Base-by-base conservation (phyloP, 2,888 invertebrate genomes). In the Hydropsyche betteni region DNA sequence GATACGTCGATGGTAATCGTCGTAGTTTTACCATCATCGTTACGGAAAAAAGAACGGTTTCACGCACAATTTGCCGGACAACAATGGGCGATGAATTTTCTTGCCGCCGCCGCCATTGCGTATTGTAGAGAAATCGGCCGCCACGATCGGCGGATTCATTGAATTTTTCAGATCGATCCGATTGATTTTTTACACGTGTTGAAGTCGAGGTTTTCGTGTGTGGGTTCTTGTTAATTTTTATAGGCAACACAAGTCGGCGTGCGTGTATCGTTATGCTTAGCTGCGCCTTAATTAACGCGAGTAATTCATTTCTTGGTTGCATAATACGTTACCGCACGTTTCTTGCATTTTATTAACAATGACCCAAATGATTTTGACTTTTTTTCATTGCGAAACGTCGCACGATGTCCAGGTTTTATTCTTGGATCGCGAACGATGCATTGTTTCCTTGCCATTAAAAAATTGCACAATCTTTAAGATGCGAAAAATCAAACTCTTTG, bases 281-380 rank as follows among this genome's bases (percentile, higher is more conserved):
- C 68, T 73, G 73, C 75, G 51, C 51, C 50, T 70, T 74, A 58
- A 77, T 77, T 77, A 77, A 74, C 55, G 50, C 68, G 34, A 75
- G 36, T 75, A 69, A 77, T 77, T 52, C 77, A 69, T 69, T 70
- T 75, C 51, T 50, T 33, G 34, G 34, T 75, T 77, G 71, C 75
- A 64, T 50, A 75, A 77, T 44, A 12, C 38, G 64, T 64, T 75
- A 77, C 69, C 69, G 69, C 75, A 70, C 51, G 33, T 52, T 51
- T 50, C 68, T 51, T 44, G 68, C 74, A 52, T 75, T 74, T 34
- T 50, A 72, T 77, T 77, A 77, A 74, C 75, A 75, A 61, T 77
- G 77, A 72, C 73, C 75, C 68, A 73, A 68, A 77, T 77, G 61
- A 34, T 68, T 38, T 74, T 53, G 36, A n/a, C 64, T 53, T 53